Evolutionary conservation across 2,888 invertebrate genomes (phyloP), one percentile per base, ranked within the genome.

Genomic region (Chalcis sispes): DNA sequence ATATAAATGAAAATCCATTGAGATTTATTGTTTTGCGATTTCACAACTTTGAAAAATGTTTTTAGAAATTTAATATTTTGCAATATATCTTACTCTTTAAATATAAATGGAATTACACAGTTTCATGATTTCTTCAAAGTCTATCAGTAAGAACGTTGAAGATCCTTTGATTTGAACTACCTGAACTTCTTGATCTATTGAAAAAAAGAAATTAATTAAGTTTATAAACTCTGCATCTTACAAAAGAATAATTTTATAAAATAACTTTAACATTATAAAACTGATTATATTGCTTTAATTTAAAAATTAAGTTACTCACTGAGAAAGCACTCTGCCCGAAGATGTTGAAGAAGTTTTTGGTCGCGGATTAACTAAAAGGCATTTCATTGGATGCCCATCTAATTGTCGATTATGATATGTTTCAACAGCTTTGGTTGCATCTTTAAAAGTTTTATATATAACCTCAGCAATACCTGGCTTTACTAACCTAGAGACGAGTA

Each of bases 341-440:
- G 89, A 90, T 25, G 92, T 91, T 15, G 92, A 91, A 23, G 78
- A 78, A 20, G 76, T 52, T 79, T 92, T 90, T 52, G 93, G 90
- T 84, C 94, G 90, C 52, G 95, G 95, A 85, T 95, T 95, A 7
- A 96, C 95, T 79, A 96, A 90, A 70, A 96, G 91, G 86, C 96
- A 96, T 87, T 95, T 96, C 97, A 97, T 97, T 3, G 96, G 96
- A 85, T 96, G 95, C 0, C 97, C 97, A 90, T 98, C 98, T 54
- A 98, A 90, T 85, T 97, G 96, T 65, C 98, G 90, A 88, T 97
- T 97, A 87, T 98, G 97, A 89, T 98, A 98, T 69, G 96, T 94
- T 83, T 97, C 96, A 1, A 97, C 96, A 1, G 98, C 97, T 87
- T 93, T 93, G 83, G 95, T 93, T 36, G 98, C 98, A 89, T 97